Evolutionary conservation across 2,113 vertebrate species (phyloP).

Genomic region (Oncorhynchus keta): DNA sequence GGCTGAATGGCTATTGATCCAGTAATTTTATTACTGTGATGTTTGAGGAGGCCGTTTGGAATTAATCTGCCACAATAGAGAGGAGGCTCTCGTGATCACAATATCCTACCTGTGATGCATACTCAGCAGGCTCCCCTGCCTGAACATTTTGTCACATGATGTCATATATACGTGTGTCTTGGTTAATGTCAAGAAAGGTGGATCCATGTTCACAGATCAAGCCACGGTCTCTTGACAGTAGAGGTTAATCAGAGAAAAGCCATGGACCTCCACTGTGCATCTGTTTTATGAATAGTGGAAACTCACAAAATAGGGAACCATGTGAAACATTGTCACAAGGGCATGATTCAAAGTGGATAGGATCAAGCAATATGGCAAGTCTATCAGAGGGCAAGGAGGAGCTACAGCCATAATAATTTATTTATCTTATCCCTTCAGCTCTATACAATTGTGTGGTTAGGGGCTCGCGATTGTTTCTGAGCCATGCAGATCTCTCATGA

Average conservation of each 20-base stretch:
- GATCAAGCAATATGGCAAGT: too few relatives aligned
- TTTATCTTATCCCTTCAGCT: too few relatives aligned
- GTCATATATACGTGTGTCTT: constrained; percentile 8
- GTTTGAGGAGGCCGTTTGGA: too few relatives aligned
- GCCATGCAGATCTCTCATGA: too few relatives aligned
- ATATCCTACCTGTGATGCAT: neutral
- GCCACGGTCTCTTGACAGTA: neutral
- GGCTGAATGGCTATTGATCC: too few relatives aligned
- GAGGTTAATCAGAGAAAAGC: neutral
- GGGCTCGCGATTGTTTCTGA: too few relatives aligned
- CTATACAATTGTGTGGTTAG: too few relatives aligned
- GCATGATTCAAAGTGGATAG: constrained; percentile 7
- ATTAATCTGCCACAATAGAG: too few relatives aligned
- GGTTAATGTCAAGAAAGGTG: neutral
- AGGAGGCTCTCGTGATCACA: neutral
- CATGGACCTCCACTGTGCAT: neutral
- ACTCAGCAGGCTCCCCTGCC: neutral
- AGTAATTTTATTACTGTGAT: too few relatives aligned
- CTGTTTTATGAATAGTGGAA: neutral
- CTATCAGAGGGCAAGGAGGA: too few relatives aligned
- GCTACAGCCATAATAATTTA: too few relatives aligned
- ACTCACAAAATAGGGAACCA: constrained; percentile 22
- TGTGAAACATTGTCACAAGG: constrained; percentile 33
- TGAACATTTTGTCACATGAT: constrained; percentile 4
- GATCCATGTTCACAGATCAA: neutral